A percentile compares a stretch with the other conserved stretches of the same genome.
Conservation (phyloP, 2,888 invertebrate species). For the Melanotus villosus region DNA sequence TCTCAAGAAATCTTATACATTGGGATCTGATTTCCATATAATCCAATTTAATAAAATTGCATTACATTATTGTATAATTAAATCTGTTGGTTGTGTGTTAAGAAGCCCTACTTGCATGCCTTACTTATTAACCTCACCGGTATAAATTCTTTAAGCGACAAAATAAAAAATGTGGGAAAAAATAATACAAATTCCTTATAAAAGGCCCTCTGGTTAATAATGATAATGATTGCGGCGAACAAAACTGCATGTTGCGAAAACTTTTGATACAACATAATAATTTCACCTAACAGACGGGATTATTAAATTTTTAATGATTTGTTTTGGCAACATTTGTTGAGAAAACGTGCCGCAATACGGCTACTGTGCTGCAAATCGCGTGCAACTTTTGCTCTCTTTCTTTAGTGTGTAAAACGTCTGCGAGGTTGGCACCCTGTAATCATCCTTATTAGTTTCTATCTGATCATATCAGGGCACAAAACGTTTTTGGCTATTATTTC, state of each 20-base stretch:
- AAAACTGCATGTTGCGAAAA: slow-evolving; percentile 29
- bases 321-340: slow-evolving; percentile 42
- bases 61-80: slow-evolving; percentile 53
- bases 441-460: slow-evolving; percentile 48
- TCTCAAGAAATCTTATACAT: slow-evolving; percentile 53
- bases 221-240: slow-evolving; percentile 23
- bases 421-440: slow-evolving; percentile 49
- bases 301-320: slow-evolving; percentile 46
- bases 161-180: background rate
- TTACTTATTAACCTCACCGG: background rate
- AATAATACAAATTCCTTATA: slow-evolving; percentile 26
- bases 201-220: slow-evolving; percentile 29
- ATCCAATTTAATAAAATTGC: slow-evolving; percentile 56
- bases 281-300: slow-evolving; percentile 40
- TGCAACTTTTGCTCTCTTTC: slow-evolving; percentile 46
- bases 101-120: slow-evolving; percentile 34
- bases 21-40: slow-evolving; percentile 49
- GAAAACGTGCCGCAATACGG: slow-evolving; percentile 43
- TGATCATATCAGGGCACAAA: slow-evolving; percentile 37
- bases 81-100: slow-evolving; percentile 37
- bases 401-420: slow-evolving; percentile 44
- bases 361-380: slow-evolving; percentile 51
- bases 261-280: slow-evolving; percentile 42
- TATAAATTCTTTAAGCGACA: background rate
- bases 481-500: slow-evolving; percentile 3